Evolutionary conservation across 2,797 vertebrate genomes (phyloP), one percentile per base, ranked within the genome.

Genomic region (Balearica regulorum): DNA sequence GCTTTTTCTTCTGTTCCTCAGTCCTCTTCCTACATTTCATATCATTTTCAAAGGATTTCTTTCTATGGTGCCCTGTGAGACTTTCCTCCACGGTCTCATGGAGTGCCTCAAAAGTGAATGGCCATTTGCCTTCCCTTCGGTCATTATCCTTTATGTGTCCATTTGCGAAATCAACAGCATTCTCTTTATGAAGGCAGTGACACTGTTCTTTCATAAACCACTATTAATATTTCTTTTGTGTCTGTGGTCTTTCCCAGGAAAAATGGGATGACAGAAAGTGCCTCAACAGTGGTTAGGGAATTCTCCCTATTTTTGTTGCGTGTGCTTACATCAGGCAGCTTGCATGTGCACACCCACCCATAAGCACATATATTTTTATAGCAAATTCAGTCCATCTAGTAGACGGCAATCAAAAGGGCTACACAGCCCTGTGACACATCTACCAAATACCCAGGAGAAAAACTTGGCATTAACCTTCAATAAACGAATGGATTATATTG

Each of bases 401-500:
- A 89, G 83, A 73, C 80, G 41, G 82, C 94, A 93, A 96, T 92
- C 78, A 95, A 94, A 94, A 96, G 66, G 73, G 26, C 53, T 94
- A 66, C 65, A 48, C 51, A 94, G 75, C 66, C 73, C 69, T 85
- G 73, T 90, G 92, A 92, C 91, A 92, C 17, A 55, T 90, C 55
- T 96, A 96, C 82, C 76, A 92, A 90, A 90, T 72, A 83, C 92
- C 87, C 76, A 93, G 70, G 90, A 96, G 93, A 93, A 97, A 96
- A 91, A 83, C 86, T 89, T 94, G 61, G 92, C 92, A 95, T 95
- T 97, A 97, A 97, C 97, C 95, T 96, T 97, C 94, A 96, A 89
- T 96, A 96, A 97, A 97, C 83, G 73, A 95, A 93, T 94, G 94
- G 96, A 94, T 97, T 96, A 95, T 95, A 96, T 94, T 91, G 83